Conservation (phyloP, 2,888 invertebrate species). For the Agriopis aurantiaria region DNA sequence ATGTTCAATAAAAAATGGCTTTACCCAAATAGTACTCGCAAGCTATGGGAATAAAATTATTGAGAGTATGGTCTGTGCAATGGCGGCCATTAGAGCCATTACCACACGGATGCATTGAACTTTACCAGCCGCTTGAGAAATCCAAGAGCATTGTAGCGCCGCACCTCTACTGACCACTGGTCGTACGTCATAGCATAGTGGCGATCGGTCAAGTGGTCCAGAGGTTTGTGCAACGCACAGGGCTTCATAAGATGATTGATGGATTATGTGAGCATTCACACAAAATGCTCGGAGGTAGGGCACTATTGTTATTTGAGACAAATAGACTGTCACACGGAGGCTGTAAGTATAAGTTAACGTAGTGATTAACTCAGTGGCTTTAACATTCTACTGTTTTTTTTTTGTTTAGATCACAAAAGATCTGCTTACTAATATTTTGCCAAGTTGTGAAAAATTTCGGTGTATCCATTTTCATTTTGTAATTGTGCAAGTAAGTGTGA, state of each 20-base stretch:
- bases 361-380: too few relatives aligned
- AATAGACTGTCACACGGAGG: constrained; percentile 1
- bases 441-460: too few relatives aligned
- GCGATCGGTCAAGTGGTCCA: neutral
- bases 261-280: neutral
- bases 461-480: too few relatives aligned
- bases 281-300: neutral
- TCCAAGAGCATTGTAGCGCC: neutral
- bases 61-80: neutral
- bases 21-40: neutral
- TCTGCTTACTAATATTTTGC: too few relatives aligned
- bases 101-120: constrained; percentile 18
- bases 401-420: too few relatives aligned
- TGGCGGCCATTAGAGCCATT: constrained; percentile 8
- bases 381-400: too few relatives aligned
- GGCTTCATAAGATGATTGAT: constrained; percentile 23
- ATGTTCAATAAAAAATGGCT: too few relatives aligned
- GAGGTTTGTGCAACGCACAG: constrained; percentile 15
- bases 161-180: constrained; percentile 6
- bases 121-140: constrained; percentile 22
- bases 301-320: constrained; percentile 1
- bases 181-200: neutral
- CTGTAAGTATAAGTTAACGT: neutral
- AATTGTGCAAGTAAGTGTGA: too few relatives aligned
- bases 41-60: neutral